Conservation (phyloP, 2,113 vertebrate genomes). For the Nannospalax galili region DNA sequence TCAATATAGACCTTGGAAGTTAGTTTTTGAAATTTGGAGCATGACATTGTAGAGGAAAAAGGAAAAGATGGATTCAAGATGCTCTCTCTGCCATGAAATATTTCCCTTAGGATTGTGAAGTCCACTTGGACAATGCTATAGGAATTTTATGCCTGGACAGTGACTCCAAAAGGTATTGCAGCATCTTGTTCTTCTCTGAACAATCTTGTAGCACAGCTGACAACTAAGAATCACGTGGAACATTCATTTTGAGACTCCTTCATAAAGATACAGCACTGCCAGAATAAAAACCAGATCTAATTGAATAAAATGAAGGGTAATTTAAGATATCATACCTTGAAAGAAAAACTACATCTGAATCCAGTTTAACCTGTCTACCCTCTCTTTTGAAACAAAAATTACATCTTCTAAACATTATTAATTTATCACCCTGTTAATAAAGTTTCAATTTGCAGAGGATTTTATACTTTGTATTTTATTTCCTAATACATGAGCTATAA, state of each 20-base stretch:
- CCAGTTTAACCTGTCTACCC: constrained; percentile 73
- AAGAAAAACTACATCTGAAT: constrained; percentile 65
- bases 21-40: not conserved
- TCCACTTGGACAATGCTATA: not conserved
- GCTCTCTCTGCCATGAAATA: not conserved
- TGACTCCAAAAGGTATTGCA: not conserved
- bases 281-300: constrained; percentile 48
- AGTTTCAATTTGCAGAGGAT: constrained; percentile 72
- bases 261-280: constrained; percentile 14
- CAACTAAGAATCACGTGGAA: not conserved
- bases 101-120: not conserved
- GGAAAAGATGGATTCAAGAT: not conserved
- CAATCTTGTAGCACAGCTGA: not conserved
- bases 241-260: not conserved
- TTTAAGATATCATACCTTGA: constrained; percentile 65
- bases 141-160: not conserved
- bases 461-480: constrained; percentile 61
- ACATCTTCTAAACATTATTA: constrained; percentile 63
- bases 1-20: not conserved
- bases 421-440: constrained; percentile 77
- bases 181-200: not conserved
- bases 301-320: constrained; percentile 74
- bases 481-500: constrained; percentile 30
- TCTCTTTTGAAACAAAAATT: constrained; percentile 75
- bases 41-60: not conserved